These are phyloP conservation scores for Melanotaenia parkinsoni DNA, from an alignment of 2,797 vertebrate genomes.

Conservation along the genomic window DNA sequence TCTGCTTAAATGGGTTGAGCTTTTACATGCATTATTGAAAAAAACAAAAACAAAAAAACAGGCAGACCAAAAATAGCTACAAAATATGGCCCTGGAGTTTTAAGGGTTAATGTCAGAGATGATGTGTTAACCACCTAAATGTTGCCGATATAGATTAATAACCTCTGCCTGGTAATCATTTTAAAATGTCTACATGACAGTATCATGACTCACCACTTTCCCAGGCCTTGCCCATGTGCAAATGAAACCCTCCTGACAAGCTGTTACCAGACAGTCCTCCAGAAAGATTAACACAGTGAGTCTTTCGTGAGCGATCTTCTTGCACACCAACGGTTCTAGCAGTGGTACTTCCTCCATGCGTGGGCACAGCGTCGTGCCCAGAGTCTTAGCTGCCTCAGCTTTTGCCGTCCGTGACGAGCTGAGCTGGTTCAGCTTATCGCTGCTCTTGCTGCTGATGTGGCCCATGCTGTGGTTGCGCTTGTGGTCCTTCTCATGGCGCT, in stretches of 20 bases:
- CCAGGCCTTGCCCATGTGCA: constrained; percentile 99
- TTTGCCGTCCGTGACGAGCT: constrained; percentile 85
- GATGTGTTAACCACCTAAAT: constrained; percentile 32
- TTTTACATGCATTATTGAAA: constrained; percentile 12
- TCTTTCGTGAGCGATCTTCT: constrained; percentile 99
- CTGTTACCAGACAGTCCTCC: constrained; percentile 99
- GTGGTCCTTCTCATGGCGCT: constrained; percentile 97
- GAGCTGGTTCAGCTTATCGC: constrained; percentile 96
- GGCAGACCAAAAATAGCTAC: neutral
- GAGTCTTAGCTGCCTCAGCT: constrained; percentile 93
- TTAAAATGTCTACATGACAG: constrained; percentile 57
- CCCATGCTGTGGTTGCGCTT: constrained; percentile 99
- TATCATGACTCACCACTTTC: constrained; percentile 94
- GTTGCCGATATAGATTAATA: constrained; percentile 41
- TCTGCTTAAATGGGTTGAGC: constrained; percentile 11
- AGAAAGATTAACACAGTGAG: constrained; percentile 99
- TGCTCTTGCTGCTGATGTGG: constrained; percentile 99
- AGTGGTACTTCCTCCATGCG: constrained; percentile 98
- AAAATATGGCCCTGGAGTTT: neutral
- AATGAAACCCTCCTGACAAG: constrained; percentile 99
- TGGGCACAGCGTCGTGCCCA: constrained; percentile 94
- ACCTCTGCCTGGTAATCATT: constrained; percentile 10
- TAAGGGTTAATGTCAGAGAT: constrained; percentile 4
- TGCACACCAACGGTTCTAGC: constrained; percentile 98
- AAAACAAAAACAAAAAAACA: neutral